Percentiles rank a stretch among this genome's conserved stretches.
Evolutionary conservation across 23 tunicate species (phyloP).

Genomic region (Botrylloides violaceus): DNA sequence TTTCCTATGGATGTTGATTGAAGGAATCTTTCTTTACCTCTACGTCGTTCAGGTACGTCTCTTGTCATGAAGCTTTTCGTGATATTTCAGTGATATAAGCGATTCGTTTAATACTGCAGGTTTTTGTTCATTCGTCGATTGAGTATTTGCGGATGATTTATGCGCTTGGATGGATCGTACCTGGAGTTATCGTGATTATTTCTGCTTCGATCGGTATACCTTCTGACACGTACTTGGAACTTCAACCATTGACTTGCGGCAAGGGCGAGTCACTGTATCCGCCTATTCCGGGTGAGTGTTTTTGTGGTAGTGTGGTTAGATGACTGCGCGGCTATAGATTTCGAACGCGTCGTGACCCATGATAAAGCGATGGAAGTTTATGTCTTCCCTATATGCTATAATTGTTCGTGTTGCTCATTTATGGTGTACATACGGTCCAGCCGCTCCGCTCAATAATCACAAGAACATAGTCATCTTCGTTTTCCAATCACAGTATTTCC

Average conservation of each 20-base stretch:
- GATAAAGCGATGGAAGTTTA: no score
- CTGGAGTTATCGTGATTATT: conserved; percentile 38
- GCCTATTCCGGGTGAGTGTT: conserved; percentile 26
- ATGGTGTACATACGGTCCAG: no score
- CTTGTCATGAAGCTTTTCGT: neutral
- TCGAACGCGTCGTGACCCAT: no score
- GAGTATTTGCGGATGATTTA: conserved; percentile 61
- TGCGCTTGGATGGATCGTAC: conserved; percentile 57
- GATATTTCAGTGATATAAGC: neutral
- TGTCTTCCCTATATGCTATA: no score
- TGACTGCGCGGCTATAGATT: no score
- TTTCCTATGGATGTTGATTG: conserved; percentile 91
- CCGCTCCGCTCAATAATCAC: no score
- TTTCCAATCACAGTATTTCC: no score
- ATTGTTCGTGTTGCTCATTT: no score
- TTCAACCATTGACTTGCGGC: conserved; percentile 11
- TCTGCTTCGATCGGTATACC: conserved; percentile 72
- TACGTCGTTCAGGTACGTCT: conserved; percentile 76
- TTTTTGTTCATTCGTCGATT: conserved; percentile 53
- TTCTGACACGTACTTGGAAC: conserved; percentile 38
- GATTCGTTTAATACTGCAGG: conserved; percentile 27
- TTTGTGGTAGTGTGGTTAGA: no score
- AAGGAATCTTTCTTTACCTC: conserved; percentile 82
- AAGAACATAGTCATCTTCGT: no score
- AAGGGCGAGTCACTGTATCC: conserved; percentile 42